Percentiles rank a stretch among this genome's conserved stretches.
Conservation (phyloP, 2,113 vertebrate species). For the Vidua chalybeata region DNA sequence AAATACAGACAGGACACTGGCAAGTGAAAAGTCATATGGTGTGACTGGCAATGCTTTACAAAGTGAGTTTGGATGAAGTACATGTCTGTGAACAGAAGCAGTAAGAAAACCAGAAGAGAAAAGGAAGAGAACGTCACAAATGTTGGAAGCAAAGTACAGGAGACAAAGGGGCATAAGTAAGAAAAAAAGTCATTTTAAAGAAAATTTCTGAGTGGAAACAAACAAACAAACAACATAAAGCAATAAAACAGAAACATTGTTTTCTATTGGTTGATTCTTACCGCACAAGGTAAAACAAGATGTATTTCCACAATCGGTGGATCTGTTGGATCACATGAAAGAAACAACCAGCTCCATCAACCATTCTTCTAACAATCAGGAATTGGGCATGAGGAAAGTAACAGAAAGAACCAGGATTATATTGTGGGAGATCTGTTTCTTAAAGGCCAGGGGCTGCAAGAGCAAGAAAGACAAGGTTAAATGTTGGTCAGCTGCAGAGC, state of each 20-base stretch:
- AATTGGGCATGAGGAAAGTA: not conserved
- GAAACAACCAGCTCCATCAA: not conserved
- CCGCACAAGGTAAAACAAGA: not conserved
- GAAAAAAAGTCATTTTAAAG: not conserved
- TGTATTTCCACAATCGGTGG: not conserved
- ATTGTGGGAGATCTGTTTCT: not conserved
- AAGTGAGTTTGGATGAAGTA: not conserved
- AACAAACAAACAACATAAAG: not conserved
- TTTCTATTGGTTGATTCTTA: not conserved
- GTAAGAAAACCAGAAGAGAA: not conserved
- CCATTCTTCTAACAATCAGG: not conserved
- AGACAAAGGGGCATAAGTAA: not conserved
- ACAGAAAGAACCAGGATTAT: not conserved
- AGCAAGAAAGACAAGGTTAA: not conserved
- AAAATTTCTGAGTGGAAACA: not conserved
- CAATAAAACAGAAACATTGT: not conserved
- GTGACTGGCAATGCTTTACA: not conserved
- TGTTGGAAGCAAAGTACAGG: not conserved
- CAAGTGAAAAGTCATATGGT: not conserved
- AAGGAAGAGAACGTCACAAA: not conserved
- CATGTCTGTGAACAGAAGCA: not conserved
- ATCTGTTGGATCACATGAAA: not conserved
- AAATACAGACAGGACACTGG: not conserved
- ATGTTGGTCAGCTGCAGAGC: not conserved
- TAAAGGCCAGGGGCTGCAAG: not conserved